Base-by-base conservation (phyloP, 2,113 vertebrate genomes). In the Nettapus auritus region DNA sequence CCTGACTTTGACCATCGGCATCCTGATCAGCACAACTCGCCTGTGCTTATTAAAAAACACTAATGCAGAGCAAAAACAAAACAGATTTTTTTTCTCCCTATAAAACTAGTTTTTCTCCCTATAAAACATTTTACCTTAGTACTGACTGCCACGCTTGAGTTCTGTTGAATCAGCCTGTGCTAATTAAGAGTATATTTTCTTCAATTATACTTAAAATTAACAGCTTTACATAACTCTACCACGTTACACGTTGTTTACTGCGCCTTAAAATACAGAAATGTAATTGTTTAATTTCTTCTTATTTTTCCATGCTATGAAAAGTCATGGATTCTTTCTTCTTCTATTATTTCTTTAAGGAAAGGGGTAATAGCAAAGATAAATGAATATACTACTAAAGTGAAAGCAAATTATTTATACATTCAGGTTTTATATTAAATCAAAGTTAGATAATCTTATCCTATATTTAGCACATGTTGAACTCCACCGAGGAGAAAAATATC, bases 351-450 rank as follows among this genome's bases (percentile, higher is more conserved):
- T 82, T 93, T 63, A 73, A 31, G 50, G 57, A 48, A 92, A 82
- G n/a, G 23, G 26, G 59, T 50, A 67, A 68, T 16, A 81, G 38
- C 0, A 0, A 82, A 77, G 46, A 64, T n/a, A 68, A 95, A 75
- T 0, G 16, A 92, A 92, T 29, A 38, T 1, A 21, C 34, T 82
- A 94, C 79, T 77, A 80, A 89, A 89, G 48, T 42, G 33, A 90
- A 94, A 89, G 63, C 4, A 86, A 75, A 68, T 86, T 74, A 95
- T 93, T 95, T 93, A 94, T 82, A 90, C 69, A 86, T 79, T 86
- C 82, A 89, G 38, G 48, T 89, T 90, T 79, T 64, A 52, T 71
- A 93, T 44, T 93, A 75, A 85, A 91, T 85, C 75, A 38, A 71
- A 93, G 75, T 60, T 76, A 77, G 89, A 91, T 74, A 83, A 88